phyloP scores from a whole-genome alignment of 2,113 vertebrate species.

The Pituophis catenifer region DNA sequence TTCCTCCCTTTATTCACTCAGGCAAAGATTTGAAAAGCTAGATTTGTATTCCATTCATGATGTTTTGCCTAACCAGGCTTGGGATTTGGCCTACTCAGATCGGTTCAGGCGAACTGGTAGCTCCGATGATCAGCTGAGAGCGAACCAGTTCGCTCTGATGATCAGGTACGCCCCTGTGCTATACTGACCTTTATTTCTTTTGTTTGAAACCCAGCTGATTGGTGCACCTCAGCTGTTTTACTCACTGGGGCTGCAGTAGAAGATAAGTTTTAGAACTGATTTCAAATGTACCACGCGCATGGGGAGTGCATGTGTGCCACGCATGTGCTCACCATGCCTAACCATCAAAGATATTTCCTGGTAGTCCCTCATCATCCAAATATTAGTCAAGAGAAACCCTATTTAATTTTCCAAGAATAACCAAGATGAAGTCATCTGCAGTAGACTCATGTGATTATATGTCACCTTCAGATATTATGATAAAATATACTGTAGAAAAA shows the following conservation, averaged over 20 bases:
- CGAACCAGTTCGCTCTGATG: no score
- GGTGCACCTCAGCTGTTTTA: no score
- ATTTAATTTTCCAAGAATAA: not conserved
- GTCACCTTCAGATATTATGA: not conserved
- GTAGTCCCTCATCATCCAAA: not conserved
- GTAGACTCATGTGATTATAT: not conserved
- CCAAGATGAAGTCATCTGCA: not conserved
- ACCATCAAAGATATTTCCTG: not conserved
- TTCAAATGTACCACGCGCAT: no score
- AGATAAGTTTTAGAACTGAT: no score
- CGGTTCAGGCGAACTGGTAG: no score
- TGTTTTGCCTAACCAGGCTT: not conserved
- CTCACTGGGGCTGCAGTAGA: no score
- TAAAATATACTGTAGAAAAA: conserved; percentile 14
- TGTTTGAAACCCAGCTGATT: no score
- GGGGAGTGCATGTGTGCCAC: no score
- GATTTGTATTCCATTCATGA: not conserved
- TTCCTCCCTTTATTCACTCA: not conserved
- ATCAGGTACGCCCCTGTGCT: no score
- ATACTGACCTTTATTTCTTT: no score
- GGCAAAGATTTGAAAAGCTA: not conserved
- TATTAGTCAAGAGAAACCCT: not conserved
- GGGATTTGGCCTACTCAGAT: no score
- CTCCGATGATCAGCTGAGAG: no score
- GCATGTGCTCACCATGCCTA: not conserved